Evolutionary conservation across 1,140 invertebrate species (phyloP).

Genomic region (Hyles vespertilio): DNA sequence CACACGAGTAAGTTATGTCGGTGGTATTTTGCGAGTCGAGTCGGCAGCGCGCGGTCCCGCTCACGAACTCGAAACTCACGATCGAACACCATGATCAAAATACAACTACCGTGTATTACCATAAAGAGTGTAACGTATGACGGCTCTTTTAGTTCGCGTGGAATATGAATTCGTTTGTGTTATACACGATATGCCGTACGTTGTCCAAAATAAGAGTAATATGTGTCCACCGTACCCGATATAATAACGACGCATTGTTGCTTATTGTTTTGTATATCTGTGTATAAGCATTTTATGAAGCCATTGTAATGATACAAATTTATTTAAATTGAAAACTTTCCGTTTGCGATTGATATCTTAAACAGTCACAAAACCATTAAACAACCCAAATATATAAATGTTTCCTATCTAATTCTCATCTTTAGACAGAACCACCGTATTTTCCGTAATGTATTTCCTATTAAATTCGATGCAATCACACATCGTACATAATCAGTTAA

Average conservation of each 20-base stretch:
- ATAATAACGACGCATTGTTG: conserved; percentile 36
- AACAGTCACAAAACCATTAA: too few relatives aligned
- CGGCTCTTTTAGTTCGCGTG: conserved; percentile 61
- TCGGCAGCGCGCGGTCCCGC: conserved; percentile 12
- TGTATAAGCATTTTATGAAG: not conserved
- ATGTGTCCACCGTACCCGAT: conserved; percentile 32
- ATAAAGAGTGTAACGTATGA: conserved; percentile 68
- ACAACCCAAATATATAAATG: not conserved
- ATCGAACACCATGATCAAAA: conserved; percentile 57
- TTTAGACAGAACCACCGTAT: not conserved
- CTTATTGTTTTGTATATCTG: conserved; percentile 24
- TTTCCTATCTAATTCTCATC: not conserved
- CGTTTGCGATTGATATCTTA: not conserved
- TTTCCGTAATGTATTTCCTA: conserved; percentile 5
- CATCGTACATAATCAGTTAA: conserved; percentile 12
- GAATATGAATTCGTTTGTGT: conserved; percentile 65
- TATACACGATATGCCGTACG: conserved; percentile 61
- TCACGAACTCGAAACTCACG: conserved; percentile 60
- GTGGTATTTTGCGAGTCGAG: conserved; percentile 28
- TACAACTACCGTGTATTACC: conserved; percentile 63
- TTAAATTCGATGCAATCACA: conserved; percentile 16
- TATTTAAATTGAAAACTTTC: too few relatives aligned
- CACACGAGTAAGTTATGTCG: conserved; percentile 43
- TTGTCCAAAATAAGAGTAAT: conserved; percentile 47
- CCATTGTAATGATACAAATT: not conserved